These are phyloP conservation scores for Xestoiulus laeticollis DNA, from an alignment of 2,888 invertebrate genomes.

Conservation along the genomic window DNA sequence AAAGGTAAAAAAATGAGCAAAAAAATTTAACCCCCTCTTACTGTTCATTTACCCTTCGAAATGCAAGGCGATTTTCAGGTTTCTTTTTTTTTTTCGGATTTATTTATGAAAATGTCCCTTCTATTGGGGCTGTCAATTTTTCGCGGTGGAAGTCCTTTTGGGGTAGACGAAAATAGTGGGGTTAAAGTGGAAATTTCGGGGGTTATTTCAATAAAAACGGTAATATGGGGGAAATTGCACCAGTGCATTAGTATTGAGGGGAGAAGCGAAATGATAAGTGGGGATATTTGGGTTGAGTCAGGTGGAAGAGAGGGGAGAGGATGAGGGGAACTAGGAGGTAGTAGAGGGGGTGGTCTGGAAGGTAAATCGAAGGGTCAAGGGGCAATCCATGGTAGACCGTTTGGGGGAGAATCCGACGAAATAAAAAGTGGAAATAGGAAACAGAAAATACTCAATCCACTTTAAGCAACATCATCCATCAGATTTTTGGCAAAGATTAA, in stretches of 20 bases:
- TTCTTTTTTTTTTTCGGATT: not conserved
- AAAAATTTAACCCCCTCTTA: conserved; percentile 17
- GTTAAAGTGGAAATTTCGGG: conserved; percentile 41
- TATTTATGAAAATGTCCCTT: conserved; percentile 24
- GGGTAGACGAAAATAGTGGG: conserved; percentile 40
- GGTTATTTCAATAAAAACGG: conserved; percentile 40
- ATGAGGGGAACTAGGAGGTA: not conserved
- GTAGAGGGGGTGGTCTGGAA: conserved; percentile 1
- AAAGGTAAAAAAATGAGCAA: not conserved
- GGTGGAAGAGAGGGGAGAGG: conserved; percentile 25
- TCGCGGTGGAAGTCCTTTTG: not conserved
- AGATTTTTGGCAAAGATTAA: conserved; percentile 44
- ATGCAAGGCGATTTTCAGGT: conserved; percentile 2
- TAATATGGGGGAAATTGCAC: conserved; percentile 36
- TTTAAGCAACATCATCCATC: conserved; percentile 49
- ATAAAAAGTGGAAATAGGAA: conserved; percentile 35
- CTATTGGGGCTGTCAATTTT: conserved; percentile 31
- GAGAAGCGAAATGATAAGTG: conserved; percentile 23
- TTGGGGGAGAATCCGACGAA: conserved; percentile 1
- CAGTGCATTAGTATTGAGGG: conserved; percentile 43
- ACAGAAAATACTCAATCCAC: conserved; percentile 38
- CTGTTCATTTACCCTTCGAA: conserved; percentile 12
- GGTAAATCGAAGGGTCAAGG: conserved; percentile 32
- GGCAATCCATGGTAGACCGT: not conserved
- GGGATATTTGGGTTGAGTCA: conserved; percentile 36